Evolutionary conservation across 2,888 invertebrate genomes (phyloP).

Genomic region (Bembecia ichneumoniformis): DNA sequence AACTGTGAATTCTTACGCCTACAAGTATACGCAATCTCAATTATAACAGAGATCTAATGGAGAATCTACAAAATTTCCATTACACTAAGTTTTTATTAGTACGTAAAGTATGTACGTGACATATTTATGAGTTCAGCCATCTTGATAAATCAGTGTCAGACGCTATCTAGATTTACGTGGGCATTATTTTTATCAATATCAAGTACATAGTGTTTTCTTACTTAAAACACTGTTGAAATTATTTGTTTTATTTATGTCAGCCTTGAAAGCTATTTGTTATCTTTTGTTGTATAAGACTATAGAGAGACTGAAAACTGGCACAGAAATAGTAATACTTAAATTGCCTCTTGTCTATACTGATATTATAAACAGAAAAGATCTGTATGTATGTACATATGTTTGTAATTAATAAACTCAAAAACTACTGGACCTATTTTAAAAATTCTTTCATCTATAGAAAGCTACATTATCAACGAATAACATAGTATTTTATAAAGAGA

Average conservation of each 20-base stretch:
- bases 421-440: too few relatives aligned
- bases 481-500: too few relatives aligned
- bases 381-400: too few relatives aligned
- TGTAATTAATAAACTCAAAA: too few relatives aligned
- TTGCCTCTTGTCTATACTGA: not conserved
- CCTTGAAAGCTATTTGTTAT: not conserved
- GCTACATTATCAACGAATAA: too few relatives aligned
- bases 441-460: too few relatives aligned
- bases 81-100: not conserved
- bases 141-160: constrained; percentile 42
- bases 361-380: too few relatives aligned
- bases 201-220: constrained; percentile 6
- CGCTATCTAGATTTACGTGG: constrained; percentile 43
- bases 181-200: constrained; percentile 14
- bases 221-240: constrained; percentile 9
- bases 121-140: constrained; percentile 48
- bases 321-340: not conserved
- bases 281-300: too few relatives aligned
- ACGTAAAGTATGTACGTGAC: constrained; percentile 24
- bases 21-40: too few relatives aligned
- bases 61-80: not conserved
- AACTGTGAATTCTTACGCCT: too few relatives aligned
- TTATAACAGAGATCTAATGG: too few relatives aligned
- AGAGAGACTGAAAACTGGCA: too few relatives aligned
- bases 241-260: constrained; percentile 5